Base-by-base conservation (phyloP, 2,113 vertebrate species). In the pig (Sus scrofa) region DNA sequence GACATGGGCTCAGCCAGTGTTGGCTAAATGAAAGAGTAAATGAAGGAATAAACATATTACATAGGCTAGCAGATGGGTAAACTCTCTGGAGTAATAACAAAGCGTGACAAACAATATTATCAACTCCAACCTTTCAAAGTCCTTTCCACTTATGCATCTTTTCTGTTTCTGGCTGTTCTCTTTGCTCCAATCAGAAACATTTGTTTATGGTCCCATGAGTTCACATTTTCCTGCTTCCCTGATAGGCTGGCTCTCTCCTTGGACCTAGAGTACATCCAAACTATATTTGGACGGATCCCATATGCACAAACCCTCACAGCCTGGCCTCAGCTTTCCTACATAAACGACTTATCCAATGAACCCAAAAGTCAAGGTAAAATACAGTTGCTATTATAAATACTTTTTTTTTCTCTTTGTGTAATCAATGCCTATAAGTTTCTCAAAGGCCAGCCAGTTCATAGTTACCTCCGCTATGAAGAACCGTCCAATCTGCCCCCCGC, bases 141-240 rank as follows among this genome's bases (percentile, higher is more conserved):
- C 74, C 16, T 54, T 78, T 34, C n/a, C 11, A 52, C 11, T n/a
- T 14, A 27, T 5, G 2, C 30, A 56, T 18, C 52, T 79, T 54
- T 73, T 67, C 26, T 93, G 14, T 83, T 89, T 93, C 70, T 26
- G 30, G 37, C 86, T 87, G 18, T 85, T 91, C 70, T 60, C 24
- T 39, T 73, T 58, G 30, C 16, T 95, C 58, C 86, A 73, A 54
- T 83, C 34, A 96, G 60, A 87, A 60, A 60, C 50, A 58, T 84
- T 26, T 65, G 5, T 79, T 77, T 50, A 73, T 67, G 52, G 7
- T 58, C 39, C 75, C 65, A 2, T 27, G 68, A 65, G 58, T 32
- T 70, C 65, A 37, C 50, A 16, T 44, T 92, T 44, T 32, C 10
- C 20, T 44, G 30, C 22, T 67, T 78, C n/a, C 20, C 77, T 85